Evolutionary conservation across 2,113 vertebrate genomes (phyloP).

Genomic region (Trichechus manatus): DNA sequence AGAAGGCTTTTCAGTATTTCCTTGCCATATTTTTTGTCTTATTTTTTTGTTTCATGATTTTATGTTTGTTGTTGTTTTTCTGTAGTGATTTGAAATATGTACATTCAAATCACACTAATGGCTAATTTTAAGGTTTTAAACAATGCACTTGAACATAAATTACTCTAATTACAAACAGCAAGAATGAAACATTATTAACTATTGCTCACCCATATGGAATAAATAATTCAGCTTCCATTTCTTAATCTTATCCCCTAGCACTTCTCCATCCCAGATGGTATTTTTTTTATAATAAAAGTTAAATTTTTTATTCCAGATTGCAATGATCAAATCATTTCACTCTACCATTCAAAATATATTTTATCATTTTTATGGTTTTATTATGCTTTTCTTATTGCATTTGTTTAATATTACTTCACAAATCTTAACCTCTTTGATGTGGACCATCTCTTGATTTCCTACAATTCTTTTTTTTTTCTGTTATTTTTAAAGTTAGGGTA

Average conservation of each 20-base stretch:
- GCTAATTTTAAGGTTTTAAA: slow-evolving; percentile 46
- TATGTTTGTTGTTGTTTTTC: background rate
- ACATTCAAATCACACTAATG: background rate
- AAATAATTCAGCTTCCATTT: slow-evolving; percentile 4
- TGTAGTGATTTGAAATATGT: slow-evolving; percentile 28
- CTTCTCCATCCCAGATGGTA: background rate
- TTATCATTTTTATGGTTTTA: background rate
- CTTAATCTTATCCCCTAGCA: background rate
- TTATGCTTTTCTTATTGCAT: background rate
- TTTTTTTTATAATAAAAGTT: slow-evolving; percentile 18
- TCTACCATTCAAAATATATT: background rate
- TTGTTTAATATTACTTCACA: background rate
- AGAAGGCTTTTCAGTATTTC: background rate
- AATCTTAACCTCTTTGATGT: background rate
- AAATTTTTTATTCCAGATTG: background rate
- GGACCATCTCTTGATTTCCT: background rate
- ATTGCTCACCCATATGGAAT: background rate
- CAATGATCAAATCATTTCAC: background rate
- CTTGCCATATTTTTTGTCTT: background rate
- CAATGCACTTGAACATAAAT: background rate
- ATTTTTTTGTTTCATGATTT: background rate
- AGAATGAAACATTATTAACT: background rate
- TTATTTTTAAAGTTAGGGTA: background rate
- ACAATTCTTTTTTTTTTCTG: background rate
- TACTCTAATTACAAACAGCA: slow-evolving; percentile 1